Conservation (phyloP, 2,797 vertebrate species). For the Aldrovandia affinis region DNA sequence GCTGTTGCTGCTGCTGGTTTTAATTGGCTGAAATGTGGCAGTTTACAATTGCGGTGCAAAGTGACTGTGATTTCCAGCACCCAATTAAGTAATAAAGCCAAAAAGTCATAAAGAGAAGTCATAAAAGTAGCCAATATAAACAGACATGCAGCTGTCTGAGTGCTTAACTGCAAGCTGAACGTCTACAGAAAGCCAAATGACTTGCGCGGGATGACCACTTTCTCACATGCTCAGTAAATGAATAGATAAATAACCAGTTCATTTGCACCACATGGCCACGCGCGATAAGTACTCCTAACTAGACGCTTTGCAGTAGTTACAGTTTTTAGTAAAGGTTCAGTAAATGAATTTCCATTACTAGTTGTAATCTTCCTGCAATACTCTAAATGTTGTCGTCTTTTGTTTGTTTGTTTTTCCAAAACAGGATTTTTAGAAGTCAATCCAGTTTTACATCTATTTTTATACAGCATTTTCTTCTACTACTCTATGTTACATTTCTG, state of each 20-base stretch:
- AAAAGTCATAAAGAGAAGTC: slow-evolving; percentile 69
- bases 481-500: not conserved
- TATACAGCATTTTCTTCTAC: not conserved
- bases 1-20: slow-evolving; percentile 67
- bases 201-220: not conserved
- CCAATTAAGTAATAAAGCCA: slow-evolving; percentile 73
- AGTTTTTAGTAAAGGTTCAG: not conserved
- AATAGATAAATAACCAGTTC: slow-evolving; percentile 29
- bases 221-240: not conserved
- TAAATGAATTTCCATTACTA: slow-evolving; percentile 34
- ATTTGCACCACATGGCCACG: not conserved
- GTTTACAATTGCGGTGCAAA: slow-evolving; percentile 75
- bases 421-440: not conserved
- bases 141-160: slow-evolving; percentile 20
- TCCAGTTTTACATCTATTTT: not conserved
- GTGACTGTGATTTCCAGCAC: slow-evolving; percentile 77
- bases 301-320: slow-evolving; percentile 26
- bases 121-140: slow-evolving; percentile 55
- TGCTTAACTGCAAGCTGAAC: slow-evolving; percentile 34
- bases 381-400: slow-evolving; percentile 37
- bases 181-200: slow-evolving; percentile 17
- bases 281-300: slow-evolving; percentile 37
- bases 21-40: slow-evolving; percentile 74
- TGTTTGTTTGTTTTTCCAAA: not conserved
- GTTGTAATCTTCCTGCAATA: slow-evolving; percentile 26